A percentile compares a stretch with the other conserved stretches of the same genome.
These are phyloP conservation scores for Chloropsis cyanopogon DNA, from an alignment of 2,113 vertebrate species.

Conservation along the genomic window DNA sequence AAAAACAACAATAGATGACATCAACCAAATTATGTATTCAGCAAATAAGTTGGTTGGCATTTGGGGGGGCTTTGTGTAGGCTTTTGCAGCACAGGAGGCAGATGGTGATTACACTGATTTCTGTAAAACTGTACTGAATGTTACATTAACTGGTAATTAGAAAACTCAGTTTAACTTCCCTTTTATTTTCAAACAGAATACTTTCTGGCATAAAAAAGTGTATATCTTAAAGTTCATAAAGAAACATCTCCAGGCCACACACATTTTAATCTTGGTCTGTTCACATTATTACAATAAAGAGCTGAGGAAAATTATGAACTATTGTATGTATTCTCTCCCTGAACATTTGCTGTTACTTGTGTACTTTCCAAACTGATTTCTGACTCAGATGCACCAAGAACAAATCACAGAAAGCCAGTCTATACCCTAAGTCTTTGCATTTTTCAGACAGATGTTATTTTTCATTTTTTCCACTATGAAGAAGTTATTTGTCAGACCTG, in stretches of 20 bases:
- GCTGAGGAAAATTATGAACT: neutral
- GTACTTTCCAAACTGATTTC: neutral
- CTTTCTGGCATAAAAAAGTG: neutral
- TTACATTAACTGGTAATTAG: conserved; percentile 25
- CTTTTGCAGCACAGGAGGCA: conserved; percentile 25
- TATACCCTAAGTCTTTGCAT: neutral
- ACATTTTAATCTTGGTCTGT: neutral
- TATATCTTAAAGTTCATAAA: neutral
- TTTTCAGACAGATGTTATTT: neutral
- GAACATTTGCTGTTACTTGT: neutral
- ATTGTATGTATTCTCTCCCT: neutral
- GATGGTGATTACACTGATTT: conserved; percentile 37
- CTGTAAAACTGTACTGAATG: neutral
- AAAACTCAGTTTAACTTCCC: conserved; percentile 1
- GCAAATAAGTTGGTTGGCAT: conserved; percentile 16
- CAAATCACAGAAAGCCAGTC: neutral
- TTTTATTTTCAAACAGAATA: neutral
- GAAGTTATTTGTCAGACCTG: neutral
- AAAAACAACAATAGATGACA: conserved; percentile 34
- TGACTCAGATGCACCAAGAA: neutral
- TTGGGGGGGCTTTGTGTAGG: conserved; percentile 30
- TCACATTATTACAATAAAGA: neutral
- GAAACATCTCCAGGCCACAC: neutral
- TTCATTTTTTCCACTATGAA: neutral
- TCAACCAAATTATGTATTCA: conserved; percentile 12